A percentile compares a stretch with the other conserved stretches of the same genome.
Conservation (phyloP, 2,113 vertebrate genomes). For the Hemiscyllium ocellatum region DNA sequence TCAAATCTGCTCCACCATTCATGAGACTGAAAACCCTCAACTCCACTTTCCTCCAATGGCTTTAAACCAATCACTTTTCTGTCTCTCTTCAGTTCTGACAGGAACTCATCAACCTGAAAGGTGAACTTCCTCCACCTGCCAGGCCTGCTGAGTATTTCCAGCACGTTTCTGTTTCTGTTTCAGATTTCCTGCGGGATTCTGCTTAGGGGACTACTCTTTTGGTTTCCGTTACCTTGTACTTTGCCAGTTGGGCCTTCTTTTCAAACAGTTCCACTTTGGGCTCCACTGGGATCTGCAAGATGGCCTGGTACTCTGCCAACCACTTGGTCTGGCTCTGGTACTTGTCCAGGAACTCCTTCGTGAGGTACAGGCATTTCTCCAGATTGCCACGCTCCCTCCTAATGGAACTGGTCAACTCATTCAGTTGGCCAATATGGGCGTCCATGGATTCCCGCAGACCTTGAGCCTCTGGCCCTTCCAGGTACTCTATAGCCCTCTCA, state of each 20-base stretch:
- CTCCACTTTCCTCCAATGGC: too few relatives aligned
- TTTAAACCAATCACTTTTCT: neutral
- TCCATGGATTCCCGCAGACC: constrained; percentile 68
- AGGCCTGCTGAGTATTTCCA: neutral
- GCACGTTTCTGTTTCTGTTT: neutral
- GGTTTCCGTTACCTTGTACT: constrained; percentile 76
- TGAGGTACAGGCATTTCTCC: constrained; percentile 73
- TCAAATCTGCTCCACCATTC: too few relatives aligned
- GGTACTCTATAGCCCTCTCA: constrained; percentile 68
- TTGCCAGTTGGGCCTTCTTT: constrained; percentile 86
- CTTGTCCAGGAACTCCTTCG: constrained; percentile 86
- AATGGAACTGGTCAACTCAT: constrained; percentile 71
- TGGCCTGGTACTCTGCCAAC: constrained; percentile 66
- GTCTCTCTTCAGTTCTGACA: neutral
- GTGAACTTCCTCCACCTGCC: neutral
- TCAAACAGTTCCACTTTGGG: constrained; percentile 89
- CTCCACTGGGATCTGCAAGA: constrained; percentile 68
- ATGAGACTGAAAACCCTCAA: too few relatives aligned
- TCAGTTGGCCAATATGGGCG: constrained; percentile 64
- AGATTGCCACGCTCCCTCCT: constrained; percentile 72
- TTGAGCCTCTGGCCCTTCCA: constrained; percentile 68
- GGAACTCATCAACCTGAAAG: neutral
- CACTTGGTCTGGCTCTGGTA: constrained; percentile 76
- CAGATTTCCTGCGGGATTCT: neutral
- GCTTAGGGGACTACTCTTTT: neutral